Base-by-base conservation (phyloP, 1,140 invertebrate species). In the Drosophila trapezifrons region DNA sequence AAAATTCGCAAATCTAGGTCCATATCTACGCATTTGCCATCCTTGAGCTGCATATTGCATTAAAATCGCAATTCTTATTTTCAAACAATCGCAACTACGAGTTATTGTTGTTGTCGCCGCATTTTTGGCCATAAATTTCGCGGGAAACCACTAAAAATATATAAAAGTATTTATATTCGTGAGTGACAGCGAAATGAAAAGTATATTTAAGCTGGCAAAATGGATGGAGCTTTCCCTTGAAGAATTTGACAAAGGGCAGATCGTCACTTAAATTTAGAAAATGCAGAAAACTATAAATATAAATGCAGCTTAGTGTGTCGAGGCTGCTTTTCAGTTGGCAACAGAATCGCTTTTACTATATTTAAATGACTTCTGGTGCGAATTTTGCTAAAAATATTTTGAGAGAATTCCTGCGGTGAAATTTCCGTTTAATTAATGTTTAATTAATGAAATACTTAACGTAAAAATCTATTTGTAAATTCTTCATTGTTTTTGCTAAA, bases 11-110 rank as follows among this genome's bases (percentile, higher is more conserved):
- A 79, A 90, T 90, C 87, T 90, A 90, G 87, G 87, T 90, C 87
- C 87, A 90, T 87, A 87, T 90, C 87, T 90, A 90, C 87, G 87
- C 87, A 90, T 76, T 90, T 66, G 70, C 79, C 86, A 86, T 90
- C 87, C 87, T 90, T 90, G 87, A 82, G 74, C 69, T 78, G 78
- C 57, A 72, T 67, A 62, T 15, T 55, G 32, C 66, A 69, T 69
- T 72, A 67, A 78, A 72, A 72, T 60, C 54, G 62, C 62, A 72
- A 78, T 87, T 84, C 89, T 77, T 69, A 74, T 84, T 63, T 80
- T 80, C 71, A 58, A 72, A 78, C 65, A 78, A 71, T 70, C 43
- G 38, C 71, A 22, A 63, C 59, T 63, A 56, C 43, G 56, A 56
- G 20, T 42, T 64, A 3, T 55, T 15, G 51, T 32, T 54, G 45